Conservation (phyloP, 1,140 invertebrate species). For the Lerema accius region DNA sequence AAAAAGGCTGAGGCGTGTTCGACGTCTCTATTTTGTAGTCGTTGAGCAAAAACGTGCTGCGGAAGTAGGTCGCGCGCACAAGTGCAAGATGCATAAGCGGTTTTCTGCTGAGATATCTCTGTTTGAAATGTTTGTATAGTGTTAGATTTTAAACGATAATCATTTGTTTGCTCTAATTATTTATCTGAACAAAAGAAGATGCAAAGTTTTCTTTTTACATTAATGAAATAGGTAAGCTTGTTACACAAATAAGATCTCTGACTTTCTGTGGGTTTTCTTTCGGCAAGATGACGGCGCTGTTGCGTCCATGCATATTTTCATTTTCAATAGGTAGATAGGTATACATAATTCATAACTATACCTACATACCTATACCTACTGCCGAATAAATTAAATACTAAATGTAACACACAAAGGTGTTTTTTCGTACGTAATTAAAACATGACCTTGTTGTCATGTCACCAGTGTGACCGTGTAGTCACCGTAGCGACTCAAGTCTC, state of each 20-base stretch:
- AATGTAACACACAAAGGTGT: background rate
- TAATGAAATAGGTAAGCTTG: too few species aligned
- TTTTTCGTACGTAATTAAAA: conserved; percentile 9
- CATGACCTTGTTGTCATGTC: conserved; percentile 41
- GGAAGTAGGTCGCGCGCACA: conserved; percentile 70
- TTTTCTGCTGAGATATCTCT: conserved; percentile 7
- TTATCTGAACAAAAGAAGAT: background rate
- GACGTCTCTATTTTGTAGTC: conserved; percentile 51
- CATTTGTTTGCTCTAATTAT: background rate
- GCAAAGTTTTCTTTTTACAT: too few species aligned
- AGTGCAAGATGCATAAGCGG: conserved; percentile 64
- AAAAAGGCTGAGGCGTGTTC: conserved; percentile 57
- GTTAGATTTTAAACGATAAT: background rate
- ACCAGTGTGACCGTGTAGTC: conserved; percentile 41
- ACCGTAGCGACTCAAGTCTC: conserved; percentile 47
- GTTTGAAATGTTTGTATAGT: background rate
- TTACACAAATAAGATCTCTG: too few species aligned
- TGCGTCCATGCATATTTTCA: too few species aligned
- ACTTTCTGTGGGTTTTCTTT: too few species aligned
- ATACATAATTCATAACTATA: too few species aligned
- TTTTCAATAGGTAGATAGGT: too few species aligned
- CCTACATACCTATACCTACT: too few species aligned
- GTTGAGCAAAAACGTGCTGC: conserved; percentile 67
- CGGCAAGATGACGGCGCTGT: too few species aligned
- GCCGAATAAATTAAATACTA: conserved; percentile 11